Evolutionary conservation across 37 sponge, comb jelly and placozoan genomes (phyloP).

Genomic region (Lycopodina hypogea): DNA sequence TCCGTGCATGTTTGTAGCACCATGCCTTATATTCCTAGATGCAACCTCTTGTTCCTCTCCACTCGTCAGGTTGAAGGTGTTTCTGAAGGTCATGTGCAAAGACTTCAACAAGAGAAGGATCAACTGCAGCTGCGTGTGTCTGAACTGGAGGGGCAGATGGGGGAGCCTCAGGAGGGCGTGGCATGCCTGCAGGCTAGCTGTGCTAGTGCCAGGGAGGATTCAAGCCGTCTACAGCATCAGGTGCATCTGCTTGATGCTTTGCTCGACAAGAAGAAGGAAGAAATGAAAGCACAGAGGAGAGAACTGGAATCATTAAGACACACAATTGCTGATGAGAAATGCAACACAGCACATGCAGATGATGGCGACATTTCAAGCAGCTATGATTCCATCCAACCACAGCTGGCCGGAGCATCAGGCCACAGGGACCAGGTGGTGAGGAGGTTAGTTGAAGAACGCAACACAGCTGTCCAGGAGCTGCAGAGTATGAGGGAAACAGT

Average conservation of each 20-base stretch:
- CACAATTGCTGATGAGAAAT: too few species aligned
- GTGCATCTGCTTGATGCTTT: neutral
- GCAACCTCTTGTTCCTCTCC: too few species aligned
- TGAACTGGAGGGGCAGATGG: constrained; percentile 16
- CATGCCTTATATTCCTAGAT: too few species aligned
- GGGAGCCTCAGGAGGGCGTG: constrained; percentile 24
- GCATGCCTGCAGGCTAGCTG: neutral
- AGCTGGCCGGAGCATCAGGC: too few species aligned
- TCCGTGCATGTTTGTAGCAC: too few species aligned
- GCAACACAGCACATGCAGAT: too few species aligned
- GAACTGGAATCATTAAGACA: too few species aligned
- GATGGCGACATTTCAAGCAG: too few species aligned
- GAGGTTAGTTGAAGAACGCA: neutral
- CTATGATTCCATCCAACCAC: too few species aligned
- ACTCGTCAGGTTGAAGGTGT: neutral
- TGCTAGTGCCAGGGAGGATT: neutral
- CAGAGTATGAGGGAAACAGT: too few species aligned
- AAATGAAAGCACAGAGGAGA: neutral
- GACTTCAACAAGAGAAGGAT: constrained; percentile 31
- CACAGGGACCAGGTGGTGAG: neutral
- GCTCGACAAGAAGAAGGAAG: constrained; percentile 20
- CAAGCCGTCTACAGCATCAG: constrained; percentile 7
- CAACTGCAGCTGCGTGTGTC: neutral
- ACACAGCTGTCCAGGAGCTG: neutral
- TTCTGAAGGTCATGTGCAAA: neutral